A percentile compares a stretch with the other conserved stretches of the same genome.
phyloP scores from a whole-genome alignment of 2,888 invertebrate species.

The Chymomyza caudatula region DNA sequence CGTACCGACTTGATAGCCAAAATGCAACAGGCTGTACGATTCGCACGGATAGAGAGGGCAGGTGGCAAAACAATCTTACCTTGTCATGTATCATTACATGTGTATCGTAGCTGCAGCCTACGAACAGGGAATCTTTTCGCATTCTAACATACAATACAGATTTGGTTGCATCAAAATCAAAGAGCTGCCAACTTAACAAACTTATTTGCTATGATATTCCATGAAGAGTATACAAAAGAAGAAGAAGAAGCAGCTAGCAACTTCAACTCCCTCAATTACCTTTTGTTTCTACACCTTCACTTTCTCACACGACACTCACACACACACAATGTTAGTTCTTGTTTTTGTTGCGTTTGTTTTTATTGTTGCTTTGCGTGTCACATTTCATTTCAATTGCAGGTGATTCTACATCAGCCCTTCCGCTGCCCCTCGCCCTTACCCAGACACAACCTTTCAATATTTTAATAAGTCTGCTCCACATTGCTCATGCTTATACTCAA shows the following conservation, averaged over 20 bases:
- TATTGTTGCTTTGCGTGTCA: slow-evolving; percentile 45
- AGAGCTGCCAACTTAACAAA: too few relatives aligned
- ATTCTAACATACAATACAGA: too few relatives aligned
- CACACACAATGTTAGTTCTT: neutral
- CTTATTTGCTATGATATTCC: too few relatives aligned
- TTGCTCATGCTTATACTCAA: slow-evolving; percentile 26
- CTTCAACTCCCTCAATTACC: slow-evolving; percentile 3
- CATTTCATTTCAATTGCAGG: slow-evolving; percentile 50
- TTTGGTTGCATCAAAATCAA: too few relatives aligned
- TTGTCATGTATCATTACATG: too few relatives aligned
- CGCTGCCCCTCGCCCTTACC: neutral
- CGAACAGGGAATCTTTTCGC: too few relatives aligned
- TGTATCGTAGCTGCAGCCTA: too few relatives aligned
- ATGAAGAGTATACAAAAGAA: neutral
- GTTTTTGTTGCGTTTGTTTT: slow-evolving; percentile 14
- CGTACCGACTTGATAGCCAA: too few relatives aligned
- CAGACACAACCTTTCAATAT: slow-evolving; percentile 30
- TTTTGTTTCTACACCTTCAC: slow-evolving; percentile 27
- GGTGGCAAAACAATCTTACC: too few relatives aligned
- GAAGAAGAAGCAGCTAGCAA: neutral
- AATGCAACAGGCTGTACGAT: too few relatives aligned
- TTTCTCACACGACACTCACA: slow-evolving; percentile 14
- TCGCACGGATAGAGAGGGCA: too few relatives aligned
- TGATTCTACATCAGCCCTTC: neutral
- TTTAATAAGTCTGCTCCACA: slow-evolving; percentile 53